A percentile compares a stretch with the other conserved stretches of the same genome.
Conservation (phyloP, 1,140 invertebrate species). For the Spodoptera litura region DNA sequence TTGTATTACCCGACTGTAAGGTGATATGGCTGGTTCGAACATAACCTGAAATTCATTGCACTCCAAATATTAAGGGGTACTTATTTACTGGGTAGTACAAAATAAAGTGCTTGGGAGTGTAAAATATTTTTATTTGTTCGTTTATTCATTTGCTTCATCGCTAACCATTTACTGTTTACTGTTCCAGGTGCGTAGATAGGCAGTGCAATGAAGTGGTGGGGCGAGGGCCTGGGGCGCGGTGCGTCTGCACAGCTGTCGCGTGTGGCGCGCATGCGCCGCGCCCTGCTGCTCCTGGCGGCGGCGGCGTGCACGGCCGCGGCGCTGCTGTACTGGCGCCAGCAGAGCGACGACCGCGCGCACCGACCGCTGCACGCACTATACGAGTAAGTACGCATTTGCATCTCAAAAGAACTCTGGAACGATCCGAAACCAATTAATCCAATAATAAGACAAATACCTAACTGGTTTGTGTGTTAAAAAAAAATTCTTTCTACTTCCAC, state of each 20-base stretch:
- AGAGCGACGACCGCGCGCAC: constrained; percentile 66
- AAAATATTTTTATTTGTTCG: too few species aligned
- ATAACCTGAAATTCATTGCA: too few species aligned
- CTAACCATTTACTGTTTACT: not conserved
- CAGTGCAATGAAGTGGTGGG: constrained; percentile 71
- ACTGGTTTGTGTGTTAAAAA: not conserved
- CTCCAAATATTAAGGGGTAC: too few species aligned
- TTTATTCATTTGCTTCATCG: not conserved
- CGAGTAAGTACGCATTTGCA: constrained; percentile 58
- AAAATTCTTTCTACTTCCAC: constrained; percentile 28
- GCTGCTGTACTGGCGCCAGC: constrained; percentile 80
- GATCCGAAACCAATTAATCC: too few species aligned
- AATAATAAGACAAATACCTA: too few species aligned
- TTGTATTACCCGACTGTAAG: too few species aligned
- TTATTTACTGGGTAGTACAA: too few species aligned
- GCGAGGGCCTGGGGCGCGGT: constrained; percentile 66
- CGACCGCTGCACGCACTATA: constrained; percentile 70
- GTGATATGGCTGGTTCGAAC: too few species aligned
- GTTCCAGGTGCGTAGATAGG: constrained; percentile 47
- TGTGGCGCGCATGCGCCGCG: constrained; percentile 74
- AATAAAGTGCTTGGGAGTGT: too few species aligned
- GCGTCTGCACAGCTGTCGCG: constrained; percentile 65
- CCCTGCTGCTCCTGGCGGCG: constrained; percentile 70
- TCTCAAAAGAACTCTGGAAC: too few species aligned
- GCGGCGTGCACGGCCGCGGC: constrained; percentile 77